phyloP scores from a whole-genome alignment of 2,888 invertebrate species.

The Drosophila tripunctata region DNA sequence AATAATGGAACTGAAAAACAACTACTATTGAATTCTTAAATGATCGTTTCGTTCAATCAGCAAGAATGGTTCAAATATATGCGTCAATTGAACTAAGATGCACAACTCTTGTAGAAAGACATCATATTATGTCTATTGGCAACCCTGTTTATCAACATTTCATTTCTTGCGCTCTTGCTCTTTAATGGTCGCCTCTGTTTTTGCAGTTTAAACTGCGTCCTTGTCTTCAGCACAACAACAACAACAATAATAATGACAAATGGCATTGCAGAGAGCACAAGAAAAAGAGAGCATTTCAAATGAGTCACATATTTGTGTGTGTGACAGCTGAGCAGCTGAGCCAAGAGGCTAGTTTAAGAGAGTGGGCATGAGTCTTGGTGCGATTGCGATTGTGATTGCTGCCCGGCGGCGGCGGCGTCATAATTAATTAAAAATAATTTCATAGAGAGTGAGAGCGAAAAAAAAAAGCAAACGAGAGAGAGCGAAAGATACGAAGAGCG shows the following conservation, averaged over 20 bases:
- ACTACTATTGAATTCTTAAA: no score
- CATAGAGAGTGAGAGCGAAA: slow-evolving; percentile 21
- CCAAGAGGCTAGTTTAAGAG: slow-evolving; percentile 48
- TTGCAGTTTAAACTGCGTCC: slow-evolving; percentile 23
- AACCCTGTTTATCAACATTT: slow-evolving; percentile 16
- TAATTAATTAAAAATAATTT: slow-evolving; percentile 66
- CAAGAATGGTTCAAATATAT: no score
- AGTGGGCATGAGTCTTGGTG: slow-evolving; percentile 25
- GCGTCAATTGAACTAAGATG: no score
- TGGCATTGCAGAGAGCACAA: slow-evolving; percentile 45
- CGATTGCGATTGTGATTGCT: slow-evolving; percentile 40
- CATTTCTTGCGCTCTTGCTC: neutral
- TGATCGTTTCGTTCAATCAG: no score
- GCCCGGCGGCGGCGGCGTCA: slow-evolving; percentile 63
- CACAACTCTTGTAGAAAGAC: neutral
- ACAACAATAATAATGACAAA: slow-evolving; percentile 57
- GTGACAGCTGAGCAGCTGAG: slow-evolving; percentile 48
- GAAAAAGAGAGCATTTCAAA: slow-evolving; percentile 61
- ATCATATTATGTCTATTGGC: neutral
- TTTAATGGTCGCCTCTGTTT: neutral
- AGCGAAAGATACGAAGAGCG: slow-evolving; percentile 14
- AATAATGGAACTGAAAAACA: no score
- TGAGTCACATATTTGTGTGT: slow-evolving; percentile 18
- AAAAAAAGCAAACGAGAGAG: slow-evolving; percentile 11
- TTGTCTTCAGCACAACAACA: slow-evolving; percentile 23